Base-by-base conservation (phyloP, 2,888 invertebrate species). In the Meteorus cinctellus region DNA sequence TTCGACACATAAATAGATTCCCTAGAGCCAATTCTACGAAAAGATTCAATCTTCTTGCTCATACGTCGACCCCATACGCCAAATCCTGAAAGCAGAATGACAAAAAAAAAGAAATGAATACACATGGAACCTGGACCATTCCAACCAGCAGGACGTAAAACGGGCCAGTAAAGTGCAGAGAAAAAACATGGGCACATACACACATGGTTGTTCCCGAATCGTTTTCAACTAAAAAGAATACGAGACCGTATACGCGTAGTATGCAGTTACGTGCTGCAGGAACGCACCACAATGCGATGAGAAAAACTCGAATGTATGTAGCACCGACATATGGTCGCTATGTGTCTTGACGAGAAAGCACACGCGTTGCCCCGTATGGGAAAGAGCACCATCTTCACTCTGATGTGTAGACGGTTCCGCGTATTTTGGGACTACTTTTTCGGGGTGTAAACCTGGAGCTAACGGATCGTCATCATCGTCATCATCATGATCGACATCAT, bases 41-140 rank as follows among this genome's bases (percentile, higher is more conserved):
- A 91, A 86, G 94, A 92, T 85, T 95, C 95, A 84, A 95, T 90
- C 89, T 95, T 95, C 83, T 94, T 94, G 80, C 95, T 94, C 94
- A 95, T 94, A 80, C 94, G 92, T 78, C 94, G 93, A 84, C 95
- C 94, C 95, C 95, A 95, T 29, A 89, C 85, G 55, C 87, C 86
- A 14, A 88, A 80, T 72, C 89, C 86, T 83, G 70, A 27, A 75
- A 75, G 41, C 55, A 65, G 65, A 65, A 36, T 51, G 31, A 24
- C 2, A 34, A 59, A 51, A 41, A 72, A 29, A 62, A 62, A n/a
- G 41, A 48, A 65, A n/a, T 24, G 19, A 65, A 65, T n/a, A 65
- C 16, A 19, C 19, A 65, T 29, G 36, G 6, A 31, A 62, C 62
- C 62, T 62, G 62, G 62, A 62, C 62, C 62, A 31, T 62, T 62